Evolutionary conservation across 2,797 vertebrate species (phyloP), one percentile per base, ranked within the genome.

Genomic region (Natrix natrix): DNA sequence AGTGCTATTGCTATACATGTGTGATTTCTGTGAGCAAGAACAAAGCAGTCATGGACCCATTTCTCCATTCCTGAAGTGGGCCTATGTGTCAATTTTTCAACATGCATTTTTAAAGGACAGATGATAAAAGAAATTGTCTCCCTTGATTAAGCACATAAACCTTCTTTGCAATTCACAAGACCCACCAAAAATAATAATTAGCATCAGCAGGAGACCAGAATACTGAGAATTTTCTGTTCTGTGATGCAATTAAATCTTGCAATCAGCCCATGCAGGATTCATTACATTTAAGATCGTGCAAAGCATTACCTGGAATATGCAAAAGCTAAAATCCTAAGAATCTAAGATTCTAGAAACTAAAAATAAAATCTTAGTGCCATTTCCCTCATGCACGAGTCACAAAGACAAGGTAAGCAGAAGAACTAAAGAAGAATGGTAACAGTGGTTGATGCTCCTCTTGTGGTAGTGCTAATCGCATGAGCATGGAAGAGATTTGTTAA

Each of bases 391-490:
- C 17, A 94, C 94, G 93, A 93, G 83, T 89, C 43, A 89, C 24
- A 37, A 93, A 96, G 93, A 95, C 95, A 96, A 96, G 93, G 95
- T 94, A 95, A 93, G 92, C 94, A 96, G 96, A 89, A 94, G 90
- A 95, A 83, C 94, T 95, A 97, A 96, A 94, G 94, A 95, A 95
- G 94, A 96, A 95, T 92, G 95, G 93, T 95, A 96, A 95, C 96
- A 97, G 95, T 93, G 95, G 94, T 93, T 95, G 95, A 94, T 96
- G 95, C 94, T 96, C 94, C 94, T 95, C 94, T 96, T 95, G 90
- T 96, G 95, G 96, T 94, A 96, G 95, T 94, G 95, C 94, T 96
- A 95, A 97, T 94, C 92, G 93, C 69, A 95, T 16, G 0, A 16
- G 10, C 56, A 4, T 26, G 88, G 87, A 94, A 96, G 93, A 60